Percentiles rank a stretch among this genome's conserved stretches.
Evolutionary conservation across 2,888 invertebrate genomes (phyloP).

Genomic region (Tipula unca): DNA sequence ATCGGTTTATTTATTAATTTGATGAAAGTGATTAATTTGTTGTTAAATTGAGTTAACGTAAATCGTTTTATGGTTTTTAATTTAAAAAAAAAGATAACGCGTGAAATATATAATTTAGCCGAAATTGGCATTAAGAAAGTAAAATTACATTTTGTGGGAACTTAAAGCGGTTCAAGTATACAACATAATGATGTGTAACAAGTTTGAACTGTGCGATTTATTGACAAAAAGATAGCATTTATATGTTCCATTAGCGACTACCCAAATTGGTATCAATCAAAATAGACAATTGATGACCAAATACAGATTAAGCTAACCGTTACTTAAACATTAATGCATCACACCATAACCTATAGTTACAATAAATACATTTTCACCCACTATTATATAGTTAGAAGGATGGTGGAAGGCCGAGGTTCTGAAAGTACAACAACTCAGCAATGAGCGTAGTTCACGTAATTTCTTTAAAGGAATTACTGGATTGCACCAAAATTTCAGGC

Average conservation of each 20-base stretch:
- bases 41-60: background rate
- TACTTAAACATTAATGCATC: background rate
- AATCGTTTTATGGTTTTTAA: background rate
- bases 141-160: background rate
- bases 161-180: too few relatives aligned
- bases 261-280: background rate
- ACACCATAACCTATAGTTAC: background rate
- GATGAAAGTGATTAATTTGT: background rate
- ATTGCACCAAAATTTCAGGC: too few relatives aligned
- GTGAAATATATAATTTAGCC: background rate
- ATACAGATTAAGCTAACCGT: background rate
- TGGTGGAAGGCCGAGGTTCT: too few relatives aligned
- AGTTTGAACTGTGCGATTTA: too few relatives aligned
- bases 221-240: too few relatives aligned
- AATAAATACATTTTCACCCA: background rate
- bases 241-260: background rate
- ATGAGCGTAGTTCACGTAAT: too few relatives aligned
- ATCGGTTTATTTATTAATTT: background rate
- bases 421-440: too few relatives aligned
- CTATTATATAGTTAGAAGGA: too few relatives aligned
- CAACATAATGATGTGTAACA: too few relatives aligned
- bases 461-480: too few relatives aligned
- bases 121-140: background rate
- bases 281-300: background rate
- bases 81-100: background rate